Conservation (phyloP, 2,888 invertebrate species). For the Drosophila robusta region DNA sequence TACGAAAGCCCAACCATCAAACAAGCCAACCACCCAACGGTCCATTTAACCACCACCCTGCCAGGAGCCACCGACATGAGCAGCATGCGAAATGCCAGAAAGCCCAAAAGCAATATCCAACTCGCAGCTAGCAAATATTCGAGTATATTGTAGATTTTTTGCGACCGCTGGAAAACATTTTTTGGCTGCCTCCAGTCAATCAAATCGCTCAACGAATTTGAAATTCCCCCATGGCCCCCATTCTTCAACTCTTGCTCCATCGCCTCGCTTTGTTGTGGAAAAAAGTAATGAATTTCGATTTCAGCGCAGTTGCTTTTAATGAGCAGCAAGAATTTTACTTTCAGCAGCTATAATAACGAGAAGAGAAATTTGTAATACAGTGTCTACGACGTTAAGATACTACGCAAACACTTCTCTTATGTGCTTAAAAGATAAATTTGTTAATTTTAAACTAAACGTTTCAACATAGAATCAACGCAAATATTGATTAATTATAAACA, state of each 20-base stretch:
- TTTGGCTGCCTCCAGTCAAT: conserved; percentile 51
- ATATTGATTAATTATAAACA: no score
- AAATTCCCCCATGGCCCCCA: conserved; percentile 15
- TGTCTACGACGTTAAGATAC: not conserved
- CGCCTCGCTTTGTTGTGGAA: conserved; percentile 18
- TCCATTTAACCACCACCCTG: conserved; percentile 13
- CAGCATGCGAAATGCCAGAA: conserved; percentile 59
- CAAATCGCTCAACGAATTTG: conserved; percentile 50
- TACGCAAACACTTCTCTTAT: not conserved
- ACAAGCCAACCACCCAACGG: conserved; percentile 7
- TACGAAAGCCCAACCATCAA: not conserved
- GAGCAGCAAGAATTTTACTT: conserved; percentile 30
- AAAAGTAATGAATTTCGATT: conserved; percentile 38
- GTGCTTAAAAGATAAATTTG: no score
- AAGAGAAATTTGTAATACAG: not conserved
- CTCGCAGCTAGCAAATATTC: conserved; percentile 45
- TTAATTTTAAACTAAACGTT: no score
- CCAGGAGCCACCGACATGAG: conserved; percentile 39
- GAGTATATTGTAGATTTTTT: conserved; percentile 48
- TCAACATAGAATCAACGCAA: no score
- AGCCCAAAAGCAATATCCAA: conserved; percentile 63
- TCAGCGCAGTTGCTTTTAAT: conserved; percentile 37
- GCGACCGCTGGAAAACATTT: conserved; percentile 39
- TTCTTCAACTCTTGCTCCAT: not conserved
- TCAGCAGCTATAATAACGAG: conserved; percentile 1